Percentiles rank a stretch among this genome's conserved stretches.
phyloP scores from a whole-genome alignment of 2,113 vertebrate genomes.

The Sturnus vulgaris region DNA sequence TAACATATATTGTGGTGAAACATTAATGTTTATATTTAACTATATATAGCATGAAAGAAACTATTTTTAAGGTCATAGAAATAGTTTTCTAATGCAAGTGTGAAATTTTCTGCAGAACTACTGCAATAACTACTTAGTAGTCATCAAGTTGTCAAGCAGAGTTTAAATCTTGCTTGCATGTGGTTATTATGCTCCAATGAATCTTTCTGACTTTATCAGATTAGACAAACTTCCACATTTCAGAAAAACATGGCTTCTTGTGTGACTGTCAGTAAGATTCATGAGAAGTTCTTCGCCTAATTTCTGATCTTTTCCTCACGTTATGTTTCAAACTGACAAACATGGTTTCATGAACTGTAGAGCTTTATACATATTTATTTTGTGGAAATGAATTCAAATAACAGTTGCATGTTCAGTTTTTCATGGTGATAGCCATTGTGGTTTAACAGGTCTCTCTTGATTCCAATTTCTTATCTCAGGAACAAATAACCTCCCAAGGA shows the following conservation, averaged over 20 bases:
- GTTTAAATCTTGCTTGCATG: neutral
- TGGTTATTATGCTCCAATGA: neutral
- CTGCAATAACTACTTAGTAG: neutral
- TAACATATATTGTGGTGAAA: neutral
- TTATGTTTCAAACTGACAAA: neutral
- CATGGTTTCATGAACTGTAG: neutral
- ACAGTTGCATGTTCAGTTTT: neutral
- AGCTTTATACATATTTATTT: neutral
- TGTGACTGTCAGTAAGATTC: neutral
- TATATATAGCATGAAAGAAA: neutral
- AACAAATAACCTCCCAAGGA: neutral
- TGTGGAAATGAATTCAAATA: neutral
- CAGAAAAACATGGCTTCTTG: neutral
- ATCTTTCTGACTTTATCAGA: neutral
- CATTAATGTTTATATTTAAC: neutral
- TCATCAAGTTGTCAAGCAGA: neutral
- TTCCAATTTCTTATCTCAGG: neutral
- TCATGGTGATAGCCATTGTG: neutral
- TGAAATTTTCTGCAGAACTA: neutral
- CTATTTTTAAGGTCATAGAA: neutral
- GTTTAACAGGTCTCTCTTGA: neutral
- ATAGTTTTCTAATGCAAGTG: neutral
- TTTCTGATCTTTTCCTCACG: neutral
- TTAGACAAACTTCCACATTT: conserved; percentile 1
- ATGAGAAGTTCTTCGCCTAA: neutral